Evolutionary conservation across 2,113 vertebrate species (phyloP), one percentile per base, ranked within the genome.

Genomic region (Empidonax alnorum): DNA sequence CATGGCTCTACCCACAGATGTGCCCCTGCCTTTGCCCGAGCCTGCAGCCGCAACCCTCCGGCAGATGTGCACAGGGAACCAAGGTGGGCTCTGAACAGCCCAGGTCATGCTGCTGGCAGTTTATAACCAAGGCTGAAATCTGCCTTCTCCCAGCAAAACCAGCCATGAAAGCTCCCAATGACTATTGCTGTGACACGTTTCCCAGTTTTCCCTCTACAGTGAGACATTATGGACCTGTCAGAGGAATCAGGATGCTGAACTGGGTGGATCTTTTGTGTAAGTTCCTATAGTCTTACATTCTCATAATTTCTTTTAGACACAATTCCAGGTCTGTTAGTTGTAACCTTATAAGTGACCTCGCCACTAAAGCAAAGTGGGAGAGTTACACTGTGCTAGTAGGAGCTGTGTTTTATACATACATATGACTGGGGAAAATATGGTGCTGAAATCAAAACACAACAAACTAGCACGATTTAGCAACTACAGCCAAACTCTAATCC

Each of bases 31-130:
- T 41, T 42, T 19, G 12, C 68, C 74, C 2, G 0, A 71, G 44
- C 50, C 39, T 42, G 52, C 27, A 74, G 69, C 16, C 6, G 1
- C 1, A 2, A 47, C 9, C 14, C 59, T 23, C 37, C 2, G 0
- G 59, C 25, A 83, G 30, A n/a, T 2, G 1, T 3, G 20, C 0
- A 0, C n/a, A 33, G 50, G 61, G 46, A 66, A 58, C 6, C 24
- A 47, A 53, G 2, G 4, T 33, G 50, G 50, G 35, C 35, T 77
- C 37, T 8, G 39, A 66, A 39, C 20, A 42, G 47, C 47, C 78
- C 73, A 23, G 42, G 37, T 39, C 46, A n/a, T 5, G 19, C 8
- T 61, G 53, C 14, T 52, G 22, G 31, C 42, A 33, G 62, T 94
- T 83, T 25, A 63, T 9, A 85, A 55, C 5, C 37, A 44, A 46